These are phyloP conservation scores for Xiphorhynchus erythropygius DNA, from an alignment of 2,797 vertebrate genomes.

Conservation along the genomic window DNA sequence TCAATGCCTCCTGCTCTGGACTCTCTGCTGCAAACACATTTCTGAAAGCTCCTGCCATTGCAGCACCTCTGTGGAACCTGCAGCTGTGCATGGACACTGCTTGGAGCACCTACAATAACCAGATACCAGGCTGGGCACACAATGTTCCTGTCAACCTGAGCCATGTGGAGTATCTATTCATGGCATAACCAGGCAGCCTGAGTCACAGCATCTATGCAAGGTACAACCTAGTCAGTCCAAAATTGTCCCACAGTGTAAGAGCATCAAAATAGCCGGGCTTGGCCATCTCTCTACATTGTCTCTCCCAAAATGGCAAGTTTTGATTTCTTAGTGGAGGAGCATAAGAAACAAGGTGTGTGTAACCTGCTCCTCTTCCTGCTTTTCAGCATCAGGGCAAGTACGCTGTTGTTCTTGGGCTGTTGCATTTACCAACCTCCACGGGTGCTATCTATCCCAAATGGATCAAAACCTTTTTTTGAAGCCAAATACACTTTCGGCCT, in stretches of 20 bases:
- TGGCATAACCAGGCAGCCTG: neutral
- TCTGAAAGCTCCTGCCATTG: neutral
- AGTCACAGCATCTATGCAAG: neutral
- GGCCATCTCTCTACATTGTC: neutral
- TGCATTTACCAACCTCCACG: neutral
- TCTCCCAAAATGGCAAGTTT: neutral
- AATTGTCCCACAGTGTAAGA: neutral
- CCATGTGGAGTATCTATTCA: neutral
- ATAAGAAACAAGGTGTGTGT: neutral
- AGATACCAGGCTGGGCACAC: neutral
- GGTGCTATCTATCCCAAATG: neutral
- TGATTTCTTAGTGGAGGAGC: neutral
- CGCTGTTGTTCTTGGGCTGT: neutral
- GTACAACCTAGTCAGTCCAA: neutral
- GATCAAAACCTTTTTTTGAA: neutral
- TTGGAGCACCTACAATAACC: neutral
- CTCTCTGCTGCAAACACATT: neutral
- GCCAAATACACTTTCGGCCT: neutral
- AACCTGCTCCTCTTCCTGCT: accelerated
- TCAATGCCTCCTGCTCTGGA: accelerated
- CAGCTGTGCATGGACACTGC: accelerated
- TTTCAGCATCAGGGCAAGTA: neutral
- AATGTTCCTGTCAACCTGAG: neutral
- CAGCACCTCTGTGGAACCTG: neutral
- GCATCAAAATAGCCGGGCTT: neutral